Conservation (phyloP, 2,113 vertebrate species). For the Peromyscus polionotus region DNA sequence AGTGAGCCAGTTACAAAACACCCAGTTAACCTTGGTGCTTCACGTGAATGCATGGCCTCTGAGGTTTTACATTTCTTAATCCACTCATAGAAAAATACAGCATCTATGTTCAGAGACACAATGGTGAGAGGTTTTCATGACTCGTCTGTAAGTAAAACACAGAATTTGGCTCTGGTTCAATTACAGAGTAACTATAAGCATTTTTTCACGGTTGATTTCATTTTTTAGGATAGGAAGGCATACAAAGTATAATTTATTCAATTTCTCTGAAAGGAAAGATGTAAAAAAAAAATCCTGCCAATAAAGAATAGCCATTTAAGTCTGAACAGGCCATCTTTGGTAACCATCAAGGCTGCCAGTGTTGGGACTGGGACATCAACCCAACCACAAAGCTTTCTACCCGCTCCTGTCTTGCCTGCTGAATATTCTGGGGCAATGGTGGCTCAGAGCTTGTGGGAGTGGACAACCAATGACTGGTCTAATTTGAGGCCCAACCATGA, state of each 20-base stretch:
- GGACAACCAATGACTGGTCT: not conserved
- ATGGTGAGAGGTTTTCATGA: not conserved
- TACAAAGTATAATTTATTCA: not conserved
- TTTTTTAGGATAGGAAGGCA: slow-evolving; percentile 27
- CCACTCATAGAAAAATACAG: not conserved
- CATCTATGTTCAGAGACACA: not conserved
- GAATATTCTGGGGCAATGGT: not conserved
- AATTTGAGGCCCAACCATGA: too few species aligned
- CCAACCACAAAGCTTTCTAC: too few species aligned
- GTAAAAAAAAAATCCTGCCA: not conserved
- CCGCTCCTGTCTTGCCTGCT: not conserved
- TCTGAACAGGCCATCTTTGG: not conserved
- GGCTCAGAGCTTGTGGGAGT: not conserved
- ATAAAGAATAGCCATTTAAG: not conserved
- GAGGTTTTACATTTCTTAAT: slow-evolving; percentile 7
- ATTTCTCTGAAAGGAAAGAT: slow-evolving; percentile 13
- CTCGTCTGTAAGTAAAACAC: not conserved
- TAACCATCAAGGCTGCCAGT: not conserved
- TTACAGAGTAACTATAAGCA: slow-evolving; percentile 16
- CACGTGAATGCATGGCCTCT: not conserved
- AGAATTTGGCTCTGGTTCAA: not conserved
- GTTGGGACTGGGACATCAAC: not conserved
- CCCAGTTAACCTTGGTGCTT: not conserved
- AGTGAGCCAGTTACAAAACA: not conserved
- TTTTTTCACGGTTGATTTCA: not conserved